Base-by-base conservation (phyloP, 1,140 invertebrate genomes). In the Harlomillsia oculata region DNA sequence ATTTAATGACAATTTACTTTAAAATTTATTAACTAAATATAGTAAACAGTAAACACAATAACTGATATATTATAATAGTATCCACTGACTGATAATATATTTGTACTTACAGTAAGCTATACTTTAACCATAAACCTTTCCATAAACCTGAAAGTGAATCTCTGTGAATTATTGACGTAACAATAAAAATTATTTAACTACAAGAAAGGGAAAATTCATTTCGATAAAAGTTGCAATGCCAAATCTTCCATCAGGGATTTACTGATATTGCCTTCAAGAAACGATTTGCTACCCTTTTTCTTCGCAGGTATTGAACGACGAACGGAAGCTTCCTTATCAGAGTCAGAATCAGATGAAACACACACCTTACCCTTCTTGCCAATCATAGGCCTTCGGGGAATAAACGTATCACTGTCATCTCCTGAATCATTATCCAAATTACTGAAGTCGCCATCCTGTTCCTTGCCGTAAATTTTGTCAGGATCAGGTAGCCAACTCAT, bases 401-500 rank as follows among this genome's bases (percentile, higher is more conserved):
- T 48, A 48, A 32, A 48, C 3, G 45, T 48, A 20, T 48, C 45
- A 20, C 20, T 45, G 36, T 54, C 48, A 39, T 57, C 56, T 39
- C 40, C 57, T 20, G 67, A 62, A 18, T 63, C 59, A 25, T 39
- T 56, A 30, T 40, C 44, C 39, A 53, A 20, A n/a, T 56, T 45
- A 36, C 49, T 41, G 55, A 71, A 64, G 26, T 57, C 59, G 48
- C 53, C 61, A 46, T 69, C 63, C 5, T 72, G 54, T 51, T 76
- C 72, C 56, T 73, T 70, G 3, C 73, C 75, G 72, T 85, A 84
- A 60, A 82, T 68, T 69, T 84, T 81, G 69, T 89, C 85, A 26
- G 85, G 85, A 78, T 91, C 87, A 16, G 87, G 87, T 45, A 90
- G 70, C 81, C 83, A 87, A 5, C 83, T 85, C 16, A 89, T 68